Percentiles rank a stretch among this genome's conserved stretches.
Evolutionary conservation across 2,797 vertebrate species (phyloP).

Genomic region (Tangara arthus): DNA sequence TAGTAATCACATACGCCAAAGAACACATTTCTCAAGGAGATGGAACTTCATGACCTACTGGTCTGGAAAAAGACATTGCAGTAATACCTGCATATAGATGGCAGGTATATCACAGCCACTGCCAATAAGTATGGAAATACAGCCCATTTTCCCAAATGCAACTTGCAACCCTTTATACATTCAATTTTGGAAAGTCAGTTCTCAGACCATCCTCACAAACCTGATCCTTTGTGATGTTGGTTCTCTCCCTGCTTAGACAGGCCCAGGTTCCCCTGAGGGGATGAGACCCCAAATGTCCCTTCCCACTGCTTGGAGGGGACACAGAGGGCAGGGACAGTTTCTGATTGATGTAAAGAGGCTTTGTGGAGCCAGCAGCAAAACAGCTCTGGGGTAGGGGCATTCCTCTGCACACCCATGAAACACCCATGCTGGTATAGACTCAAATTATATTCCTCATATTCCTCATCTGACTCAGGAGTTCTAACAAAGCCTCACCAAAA

Average conservation of each 20-base stretch:
- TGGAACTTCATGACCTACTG: not conserved
- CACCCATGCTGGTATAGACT: not conserved
- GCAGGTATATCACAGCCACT: not conserved
- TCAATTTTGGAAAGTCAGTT: not conserved
- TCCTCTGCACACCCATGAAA: not conserved
- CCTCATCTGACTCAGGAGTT: not conserved
- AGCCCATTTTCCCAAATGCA: not conserved
- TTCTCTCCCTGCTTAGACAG: not conserved
- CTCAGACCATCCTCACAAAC: not conserved
- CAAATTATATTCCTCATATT: not conserved
- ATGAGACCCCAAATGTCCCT: not conserved
- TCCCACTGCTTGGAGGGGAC: not conserved
- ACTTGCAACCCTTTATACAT: not conserved
- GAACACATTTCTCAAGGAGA: constrained; percentile 9
- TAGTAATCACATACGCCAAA: not conserved
- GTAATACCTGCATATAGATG: not conserved
- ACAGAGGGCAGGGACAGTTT: not conserved
- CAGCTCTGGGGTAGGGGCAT: not conserved
- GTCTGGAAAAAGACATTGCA: constrained; percentile 29
- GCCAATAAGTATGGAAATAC: not conserved
- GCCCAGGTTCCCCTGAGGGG: fast-evolving
- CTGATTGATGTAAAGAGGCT: fast-evolving
- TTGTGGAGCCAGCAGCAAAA: not conserved
- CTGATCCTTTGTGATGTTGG: not conserved
- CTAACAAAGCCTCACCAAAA: not conserved